These are phyloP conservation scores for Brachionus calyciflorus DNA, from an alignment of 1,140 invertebrate genomes.

Conservation along the genomic window DNA sequence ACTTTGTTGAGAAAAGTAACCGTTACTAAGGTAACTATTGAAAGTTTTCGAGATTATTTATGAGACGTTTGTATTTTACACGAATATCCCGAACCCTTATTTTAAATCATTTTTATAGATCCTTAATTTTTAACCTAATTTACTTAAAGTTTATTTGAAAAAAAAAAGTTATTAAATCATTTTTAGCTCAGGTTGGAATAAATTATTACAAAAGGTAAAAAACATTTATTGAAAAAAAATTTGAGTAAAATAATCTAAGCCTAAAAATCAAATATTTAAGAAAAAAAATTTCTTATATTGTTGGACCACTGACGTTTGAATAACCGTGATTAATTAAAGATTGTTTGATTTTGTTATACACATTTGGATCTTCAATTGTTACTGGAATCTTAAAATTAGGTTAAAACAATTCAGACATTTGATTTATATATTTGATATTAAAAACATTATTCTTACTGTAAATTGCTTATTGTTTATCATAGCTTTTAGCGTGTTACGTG, in stretches of 20 bases:
- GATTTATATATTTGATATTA: not conserved
- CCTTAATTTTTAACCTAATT: too few species aligned
- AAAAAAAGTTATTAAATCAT: too few species aligned
- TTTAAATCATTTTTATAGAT: too few species aligned
- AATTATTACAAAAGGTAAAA: too few species aligned
- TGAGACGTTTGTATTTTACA: too few species aligned
- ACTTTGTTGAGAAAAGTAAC: too few species aligned
- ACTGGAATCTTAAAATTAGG: slow-evolving; percentile 69
- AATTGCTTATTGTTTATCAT: slow-evolving; percentile 74
- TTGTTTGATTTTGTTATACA: slow-evolving; percentile 73
- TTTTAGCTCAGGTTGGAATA: too few species aligned
- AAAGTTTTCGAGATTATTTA: not conserved
- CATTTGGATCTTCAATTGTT: slow-evolving; percentile 80
- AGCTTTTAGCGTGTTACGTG: slow-evolving; percentile 78
- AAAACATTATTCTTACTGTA: slow-evolving; percentile 65
- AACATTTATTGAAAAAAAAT: too few species aligned
- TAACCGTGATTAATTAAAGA: slow-evolving; percentile 62
- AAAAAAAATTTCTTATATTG: not conserved
- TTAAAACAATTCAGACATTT: not conserved
- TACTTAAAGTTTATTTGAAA: too few species aligned
- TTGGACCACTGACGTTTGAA: slow-evolving; percentile 22
- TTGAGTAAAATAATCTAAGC: too few species aligned
- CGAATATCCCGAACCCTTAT: too few species aligned
- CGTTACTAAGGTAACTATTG: too few species aligned
- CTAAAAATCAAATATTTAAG: slow-evolving; percentile 12